Evolutionary conservation across 2,113 vertebrate genomes (phyloP).

Genomic region (Dendrocopos noguchii): DNA sequence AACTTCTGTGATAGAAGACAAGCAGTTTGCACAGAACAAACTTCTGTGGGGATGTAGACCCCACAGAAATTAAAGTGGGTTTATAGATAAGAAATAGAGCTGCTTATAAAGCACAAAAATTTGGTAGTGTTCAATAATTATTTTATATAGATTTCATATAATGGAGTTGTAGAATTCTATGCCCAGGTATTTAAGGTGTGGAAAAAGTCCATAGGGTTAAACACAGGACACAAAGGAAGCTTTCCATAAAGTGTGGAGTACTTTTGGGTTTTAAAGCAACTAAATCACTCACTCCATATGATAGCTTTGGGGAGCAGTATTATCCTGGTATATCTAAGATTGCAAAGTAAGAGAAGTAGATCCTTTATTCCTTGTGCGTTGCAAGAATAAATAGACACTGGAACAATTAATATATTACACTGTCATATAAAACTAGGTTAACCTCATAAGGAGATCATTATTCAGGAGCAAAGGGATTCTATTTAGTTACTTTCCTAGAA

Average conservation of each 20-base stretch:
- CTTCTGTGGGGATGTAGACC: too few species aligned
- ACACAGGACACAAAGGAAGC: background rate
- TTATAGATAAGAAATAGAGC: background rate
- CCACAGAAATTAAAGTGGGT: background rate
- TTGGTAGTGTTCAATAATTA: background rate
- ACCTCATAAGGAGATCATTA: background rate
- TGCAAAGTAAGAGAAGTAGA: background rate
- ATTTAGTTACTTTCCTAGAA: background rate
- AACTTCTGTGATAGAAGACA: too few species aligned
- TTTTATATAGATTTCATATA: background rate
- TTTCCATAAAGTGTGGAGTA: background rate
- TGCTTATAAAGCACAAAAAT: background rate
- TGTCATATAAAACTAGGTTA: background rate
- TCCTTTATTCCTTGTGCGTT: background rate
- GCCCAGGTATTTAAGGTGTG: background rate
- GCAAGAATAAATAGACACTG: background rate
- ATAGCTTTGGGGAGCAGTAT: background rate
- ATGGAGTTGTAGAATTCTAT: background rate
- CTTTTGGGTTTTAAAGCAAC: background rate
- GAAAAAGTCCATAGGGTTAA: background rate
- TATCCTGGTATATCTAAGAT: background rate
- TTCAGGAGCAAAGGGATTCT: background rate
- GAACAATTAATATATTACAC: background rate
- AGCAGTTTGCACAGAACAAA: too few species aligned
- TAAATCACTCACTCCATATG: background rate